A percentile compares a stretch with the other conserved stretches of the same genome.
phyloP scores from a whole-genome alignment of 2,797 vertebrate genomes.

The Scolopax rusticola region DNA sequence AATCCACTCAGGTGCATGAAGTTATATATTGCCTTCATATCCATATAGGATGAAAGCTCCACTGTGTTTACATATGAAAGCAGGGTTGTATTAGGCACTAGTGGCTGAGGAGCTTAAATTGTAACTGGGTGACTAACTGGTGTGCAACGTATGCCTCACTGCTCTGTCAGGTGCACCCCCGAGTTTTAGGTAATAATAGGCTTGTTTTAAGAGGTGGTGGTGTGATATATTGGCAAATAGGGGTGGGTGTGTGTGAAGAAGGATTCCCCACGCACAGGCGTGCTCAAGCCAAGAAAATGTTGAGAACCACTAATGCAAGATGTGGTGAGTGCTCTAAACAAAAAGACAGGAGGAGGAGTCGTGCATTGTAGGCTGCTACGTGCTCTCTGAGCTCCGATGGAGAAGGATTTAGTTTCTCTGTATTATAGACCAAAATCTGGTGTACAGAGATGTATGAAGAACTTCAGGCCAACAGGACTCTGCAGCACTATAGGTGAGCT shows the following conservation, averaged over 20 bases:
- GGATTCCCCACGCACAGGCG: not conserved
- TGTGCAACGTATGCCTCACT: not conserved
- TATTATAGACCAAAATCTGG: not conserved
- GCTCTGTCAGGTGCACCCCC: not conserved
- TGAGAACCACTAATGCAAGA: not conserved
- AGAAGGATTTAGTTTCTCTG: not conserved
- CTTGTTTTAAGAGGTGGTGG: not conserved
- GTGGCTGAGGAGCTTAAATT: not conserved
- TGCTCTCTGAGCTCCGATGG: not conserved
- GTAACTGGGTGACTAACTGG: not conserved
- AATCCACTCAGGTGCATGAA: not conserved
- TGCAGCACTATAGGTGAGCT: not conserved
- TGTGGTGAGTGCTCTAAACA: rapidly evolving
- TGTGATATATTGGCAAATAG: not conserved
- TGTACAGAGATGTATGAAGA: rapidly evolving
- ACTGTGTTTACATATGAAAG: not conserved
- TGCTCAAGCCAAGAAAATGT: not conserved
- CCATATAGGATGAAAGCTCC: not conserved
- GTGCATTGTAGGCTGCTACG: rapidly evolving
- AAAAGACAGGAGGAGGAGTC: not conserved
- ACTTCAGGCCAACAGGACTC: not conserved
- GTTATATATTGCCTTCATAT: not conserved
- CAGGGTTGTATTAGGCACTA: not conserved
- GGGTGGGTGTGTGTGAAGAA: not conserved
- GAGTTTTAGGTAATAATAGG: not conserved